Conservation (phyloP, 2,888 invertebrate species). For the Dolichopus griseipennis region DNA sequence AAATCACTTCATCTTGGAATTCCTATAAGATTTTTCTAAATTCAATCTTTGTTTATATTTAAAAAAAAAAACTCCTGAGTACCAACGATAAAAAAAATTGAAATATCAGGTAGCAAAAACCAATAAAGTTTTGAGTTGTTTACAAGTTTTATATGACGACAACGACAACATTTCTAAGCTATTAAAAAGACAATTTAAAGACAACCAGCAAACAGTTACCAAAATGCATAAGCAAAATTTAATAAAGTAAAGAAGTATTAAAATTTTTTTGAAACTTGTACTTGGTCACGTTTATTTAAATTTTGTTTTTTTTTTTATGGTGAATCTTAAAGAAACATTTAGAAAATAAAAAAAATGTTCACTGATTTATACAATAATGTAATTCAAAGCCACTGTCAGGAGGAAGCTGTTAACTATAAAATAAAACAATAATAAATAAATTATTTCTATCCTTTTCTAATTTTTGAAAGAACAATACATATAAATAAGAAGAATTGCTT, state of each 20-base stretch:
- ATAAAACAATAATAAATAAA: too few species aligned
- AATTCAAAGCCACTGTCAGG: neutral
- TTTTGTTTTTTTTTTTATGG: too few species aligned
- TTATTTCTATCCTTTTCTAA: too few species aligned
- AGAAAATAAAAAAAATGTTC: neutral
- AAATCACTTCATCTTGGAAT: too few species aligned
- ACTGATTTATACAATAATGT: neutral
- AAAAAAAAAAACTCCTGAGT: too few species aligned
- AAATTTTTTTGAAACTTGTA: neutral
- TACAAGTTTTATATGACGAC: neutral
- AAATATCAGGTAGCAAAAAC: neutral
- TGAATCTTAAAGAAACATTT: neutral
- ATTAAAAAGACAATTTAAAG: neutral
- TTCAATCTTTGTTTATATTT: too few species aligned
- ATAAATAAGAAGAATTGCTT: too few species aligned
- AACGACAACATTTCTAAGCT: neutral
- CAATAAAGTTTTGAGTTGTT: neutral
- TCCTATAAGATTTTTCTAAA: too few species aligned
- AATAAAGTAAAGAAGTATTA: neutral
- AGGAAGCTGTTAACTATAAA: too few species aligned
- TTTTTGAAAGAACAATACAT: too few species aligned
- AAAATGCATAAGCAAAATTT: too few species aligned
- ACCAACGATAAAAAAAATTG: too few species aligned
- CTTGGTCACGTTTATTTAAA: conserved; percentile 3
- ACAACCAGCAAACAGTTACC: neutral